phyloP scores from a whole-genome alignment of 2,888 invertebrate genomes.

The Drosophila acutilabella region DNA sequence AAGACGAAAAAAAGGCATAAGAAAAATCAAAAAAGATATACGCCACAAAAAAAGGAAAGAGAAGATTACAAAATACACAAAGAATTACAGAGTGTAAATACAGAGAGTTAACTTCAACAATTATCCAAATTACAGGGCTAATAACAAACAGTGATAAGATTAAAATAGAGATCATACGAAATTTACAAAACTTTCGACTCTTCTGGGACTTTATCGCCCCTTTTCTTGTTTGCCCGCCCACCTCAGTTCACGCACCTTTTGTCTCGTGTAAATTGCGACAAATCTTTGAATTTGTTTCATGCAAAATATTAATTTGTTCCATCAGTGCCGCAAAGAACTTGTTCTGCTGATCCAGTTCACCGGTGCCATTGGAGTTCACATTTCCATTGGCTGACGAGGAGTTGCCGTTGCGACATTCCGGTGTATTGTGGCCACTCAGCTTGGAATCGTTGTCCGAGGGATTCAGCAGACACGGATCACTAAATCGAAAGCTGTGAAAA shows the following conservation, averaged over 20 bases:
- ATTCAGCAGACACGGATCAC: conserved; percentile 84
- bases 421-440: conserved; percentile 83
- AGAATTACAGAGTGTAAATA: conserved; percentile 49
- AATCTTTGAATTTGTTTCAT: conserved; percentile 90
- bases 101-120: conserved; percentile 22
- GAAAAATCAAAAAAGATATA: conserved; percentile 54
- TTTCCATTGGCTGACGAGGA: conserved; percentile 11
- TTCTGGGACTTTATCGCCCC: background rate
- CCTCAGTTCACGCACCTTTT: conserved; percentile 86
- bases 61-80: conserved; percentile 24
- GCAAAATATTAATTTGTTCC: conserved; percentile 90
- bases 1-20: conserved; percentile 49
- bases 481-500: conserved; percentile 82
- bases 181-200: conserved; percentile 19
- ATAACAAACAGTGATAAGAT: conserved; percentile 31
- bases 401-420: conserved; percentile 77
- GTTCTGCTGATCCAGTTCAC: conserved; percentile 82
- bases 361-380: conserved; percentile 52
- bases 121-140: conserved; percentile 1
- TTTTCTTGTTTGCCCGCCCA: background rate
- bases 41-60: conserved; percentile 45
- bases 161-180: conserved; percentile 17
- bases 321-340: conserved; percentile 86
- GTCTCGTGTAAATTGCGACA: conserved; percentile 91
- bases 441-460: conserved; percentile 85